Percentiles rank a stretch among this genome's conserved stretches.
These are phyloP conservation scores for Poecilia gillii DNA, from an alignment of 2,797 vertebrate genomes.

Conservation along the genomic window DNA sequence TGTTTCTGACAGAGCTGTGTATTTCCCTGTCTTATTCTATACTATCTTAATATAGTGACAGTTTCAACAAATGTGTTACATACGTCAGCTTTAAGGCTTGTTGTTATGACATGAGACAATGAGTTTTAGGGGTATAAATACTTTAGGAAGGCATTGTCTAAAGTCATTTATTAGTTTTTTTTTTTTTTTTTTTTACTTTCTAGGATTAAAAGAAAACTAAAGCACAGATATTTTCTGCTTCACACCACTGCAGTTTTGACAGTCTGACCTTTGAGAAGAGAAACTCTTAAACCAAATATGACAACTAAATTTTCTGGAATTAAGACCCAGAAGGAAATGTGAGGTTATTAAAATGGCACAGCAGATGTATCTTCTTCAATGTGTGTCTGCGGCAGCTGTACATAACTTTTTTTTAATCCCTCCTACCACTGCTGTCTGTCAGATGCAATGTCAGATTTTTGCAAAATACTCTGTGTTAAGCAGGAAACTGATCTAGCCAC, in stretches of 20 bases:
- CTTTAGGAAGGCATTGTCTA: not conserved
- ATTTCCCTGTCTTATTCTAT: no score
- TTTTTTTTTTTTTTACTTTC: not conserved
- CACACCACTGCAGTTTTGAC: slow-evolving; percentile 9
- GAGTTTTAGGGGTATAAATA: not conserved
- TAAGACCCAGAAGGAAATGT: slow-evolving; percentile 38
- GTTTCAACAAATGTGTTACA: no score
- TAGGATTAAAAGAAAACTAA: slow-evolving; percentile 15
- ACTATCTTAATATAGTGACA: no score
- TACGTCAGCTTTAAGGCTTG: not conserved
- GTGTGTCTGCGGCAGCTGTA: slow-evolving; percentile 21
- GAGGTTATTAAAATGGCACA: slow-evolving; percentile 60
- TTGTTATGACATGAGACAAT: not conserved
- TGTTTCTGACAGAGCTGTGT: no score
- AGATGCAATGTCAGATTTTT: slow-evolving; percentile 52
- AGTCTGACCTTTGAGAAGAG: not conserved
- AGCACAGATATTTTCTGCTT: slow-evolving; percentile 12
- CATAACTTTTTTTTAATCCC: slow-evolving; percentile 26
- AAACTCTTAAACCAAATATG: slow-evolving; percentile 36
- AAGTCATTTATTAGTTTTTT: not conserved
- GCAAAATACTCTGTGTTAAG: slow-evolving; percentile 5
- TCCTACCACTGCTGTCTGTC: slow-evolving; percentile 57
- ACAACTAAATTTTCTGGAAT: slow-evolving; percentile 22
- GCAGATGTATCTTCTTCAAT: slow-evolving; percentile 47
- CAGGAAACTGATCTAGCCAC: not conserved